Percentiles rank a stretch among this genome's conserved stretches.
phyloP scores from a whole-genome alignment of 2,797 vertebrate species.

The Hylomyscus alleni region DNA sequence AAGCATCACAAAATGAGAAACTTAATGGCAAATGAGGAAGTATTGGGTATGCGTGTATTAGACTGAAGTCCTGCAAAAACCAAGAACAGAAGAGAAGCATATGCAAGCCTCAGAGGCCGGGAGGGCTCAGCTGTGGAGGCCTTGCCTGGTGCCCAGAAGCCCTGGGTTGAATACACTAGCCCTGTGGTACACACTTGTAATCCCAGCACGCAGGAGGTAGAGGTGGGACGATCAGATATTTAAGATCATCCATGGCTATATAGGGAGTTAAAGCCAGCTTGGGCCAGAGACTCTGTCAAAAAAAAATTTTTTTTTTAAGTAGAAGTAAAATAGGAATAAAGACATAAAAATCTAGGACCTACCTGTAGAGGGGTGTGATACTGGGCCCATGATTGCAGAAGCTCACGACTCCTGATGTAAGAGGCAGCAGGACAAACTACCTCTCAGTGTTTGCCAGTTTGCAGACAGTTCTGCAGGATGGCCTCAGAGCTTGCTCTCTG shows the following conservation, averaged over 20 bases:
- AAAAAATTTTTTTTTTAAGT: background rate
- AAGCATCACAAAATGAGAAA: slow-evolving; percentile 14
- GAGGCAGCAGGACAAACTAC: background rate
- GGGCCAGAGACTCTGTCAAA: background rate
- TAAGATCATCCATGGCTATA: background rate
- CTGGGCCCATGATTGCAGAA: background rate
- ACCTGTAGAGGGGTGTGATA: background rate
- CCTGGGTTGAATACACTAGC: background rate
- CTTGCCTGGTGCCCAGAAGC: background rate
- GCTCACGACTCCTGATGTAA: background rate
- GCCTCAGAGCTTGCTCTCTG: background rate
- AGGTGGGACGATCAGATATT: background rate
- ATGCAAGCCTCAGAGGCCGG: background rate
- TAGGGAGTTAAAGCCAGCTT: background rate
- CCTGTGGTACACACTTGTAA: background rate
- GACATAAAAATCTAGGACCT: background rate
- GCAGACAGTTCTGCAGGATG: background rate
- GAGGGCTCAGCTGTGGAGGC: background rate
- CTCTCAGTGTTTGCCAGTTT: background rate
- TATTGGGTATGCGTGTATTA: slow-evolving; percentile 36
- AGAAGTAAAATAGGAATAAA: background rate
- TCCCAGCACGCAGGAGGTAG: background rate
- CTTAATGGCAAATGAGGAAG: slow-evolving; percentile 32
- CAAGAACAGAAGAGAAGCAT: background rate
- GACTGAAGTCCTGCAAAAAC: slow-evolving; percentile 2